phyloP scores from a whole-genome alignment of 1,140 invertebrate species.

The Tetranychus cinnabarinus region DNA sequence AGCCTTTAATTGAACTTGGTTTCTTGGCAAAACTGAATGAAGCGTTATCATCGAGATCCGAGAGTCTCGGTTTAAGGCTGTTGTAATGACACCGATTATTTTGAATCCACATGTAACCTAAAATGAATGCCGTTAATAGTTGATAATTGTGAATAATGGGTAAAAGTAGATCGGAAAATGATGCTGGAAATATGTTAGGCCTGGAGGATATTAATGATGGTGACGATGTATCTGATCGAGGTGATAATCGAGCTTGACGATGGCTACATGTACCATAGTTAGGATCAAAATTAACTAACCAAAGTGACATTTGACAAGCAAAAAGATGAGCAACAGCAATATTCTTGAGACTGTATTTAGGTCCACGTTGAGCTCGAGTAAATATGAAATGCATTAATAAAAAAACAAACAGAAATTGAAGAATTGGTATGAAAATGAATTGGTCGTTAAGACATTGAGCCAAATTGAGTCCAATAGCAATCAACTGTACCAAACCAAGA shows the following conservation, averaged over 20 bases:
- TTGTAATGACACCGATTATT: slow-evolving; percentile 4
- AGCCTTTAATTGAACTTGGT: slow-evolving; percentile 31
- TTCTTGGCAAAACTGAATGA: not conserved
- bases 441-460: slow-evolving; percentile 2
- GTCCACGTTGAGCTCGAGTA: not conserved
- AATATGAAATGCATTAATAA: slow-evolving; percentile 10
- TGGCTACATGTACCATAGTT: not conserved
- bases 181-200: not conserved
- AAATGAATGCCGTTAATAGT: slow-evolving; percentile 5
- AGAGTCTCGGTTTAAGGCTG: not conserved
- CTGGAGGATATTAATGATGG: too few relatives aligned
- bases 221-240: not conserved
- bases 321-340: slow-evolving; percentile 9
- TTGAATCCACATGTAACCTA: slow-evolving; percentile 10
- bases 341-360: slow-evolving; percentile 4
- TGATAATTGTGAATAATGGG: slow-evolving; percentile 9
- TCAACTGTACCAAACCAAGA: slow-evolving; percentile 9
- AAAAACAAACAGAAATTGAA: slow-evolving; percentile 6
- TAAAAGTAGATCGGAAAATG: slow-evolving; percentile 1
- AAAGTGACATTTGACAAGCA: slow-evolving; percentile 7
- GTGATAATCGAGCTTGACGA: not conserved
- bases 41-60: not conserved
- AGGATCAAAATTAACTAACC: slow-evolving; percentile 3
- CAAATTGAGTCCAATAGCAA: slow-evolving; percentile 2
- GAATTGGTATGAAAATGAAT: slow-evolving; percentile 7